Conservation (phyloP, 2,888 invertebrate genomes). For the Vannuccia rotundouncinata region DNA sequence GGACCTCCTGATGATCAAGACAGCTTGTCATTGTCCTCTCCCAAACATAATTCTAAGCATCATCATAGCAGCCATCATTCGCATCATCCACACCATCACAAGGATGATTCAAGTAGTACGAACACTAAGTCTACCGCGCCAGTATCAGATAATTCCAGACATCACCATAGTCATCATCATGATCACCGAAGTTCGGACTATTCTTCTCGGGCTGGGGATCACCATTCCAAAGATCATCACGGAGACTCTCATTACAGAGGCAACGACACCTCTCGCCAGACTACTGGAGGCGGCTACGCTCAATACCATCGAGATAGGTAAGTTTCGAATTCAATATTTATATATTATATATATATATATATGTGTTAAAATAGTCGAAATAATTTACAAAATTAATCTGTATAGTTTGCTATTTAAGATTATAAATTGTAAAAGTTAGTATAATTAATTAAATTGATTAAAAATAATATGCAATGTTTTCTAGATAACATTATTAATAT, state of each 20-base stretch:
- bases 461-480: too few species aligned
- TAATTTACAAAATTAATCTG: too few species aligned
- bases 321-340: not conserved
- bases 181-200: not conserved
- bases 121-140: not conserved
- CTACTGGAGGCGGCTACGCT: not conserved
- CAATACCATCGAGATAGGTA: conserved; percentile 11
- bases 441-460: too few species aligned
- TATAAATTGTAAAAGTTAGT: too few species aligned
- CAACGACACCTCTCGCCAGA: not conserved
- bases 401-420: too few species aligned
- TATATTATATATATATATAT: too few species aligned
- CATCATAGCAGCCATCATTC: not conserved
- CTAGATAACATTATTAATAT: too few species aligned
- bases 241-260: not conserved
- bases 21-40: not conserved
- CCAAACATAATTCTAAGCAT: not conserved
- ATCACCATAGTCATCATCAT: not conserved
- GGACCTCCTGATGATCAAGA: not conserved
- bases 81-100: not conserved
- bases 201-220: not conserved
- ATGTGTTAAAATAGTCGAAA: too few species aligned
- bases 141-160: not conserved
- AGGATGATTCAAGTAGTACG: not conserved
- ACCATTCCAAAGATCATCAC: not conserved